Conservation (phyloP, 2,888 invertebrate species). For the Physocephala rufipes region DNA sequence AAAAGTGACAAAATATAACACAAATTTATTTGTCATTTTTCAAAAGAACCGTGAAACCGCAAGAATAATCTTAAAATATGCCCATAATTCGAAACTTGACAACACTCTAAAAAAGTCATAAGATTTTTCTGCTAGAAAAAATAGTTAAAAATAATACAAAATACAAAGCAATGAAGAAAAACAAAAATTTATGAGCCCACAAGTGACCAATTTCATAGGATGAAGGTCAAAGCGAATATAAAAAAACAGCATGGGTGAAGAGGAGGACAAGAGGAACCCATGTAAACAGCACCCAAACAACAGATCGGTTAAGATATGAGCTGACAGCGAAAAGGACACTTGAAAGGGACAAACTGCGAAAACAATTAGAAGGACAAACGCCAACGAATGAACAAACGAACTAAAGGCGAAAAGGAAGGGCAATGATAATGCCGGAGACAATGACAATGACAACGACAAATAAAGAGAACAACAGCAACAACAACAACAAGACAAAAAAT, state of each 20-base stretch:
- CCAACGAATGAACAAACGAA: constrained; percentile 2
- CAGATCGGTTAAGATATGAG: constrained; percentile 9
- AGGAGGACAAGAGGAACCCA: constrained; percentile 11
- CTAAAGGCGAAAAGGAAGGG: too few relatives aligned
- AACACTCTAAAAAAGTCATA: neutral
- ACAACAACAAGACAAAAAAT: neutral
- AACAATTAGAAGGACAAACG: constrained; percentile 28
- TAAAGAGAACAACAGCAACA: neutral
- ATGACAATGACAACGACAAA: neutral
- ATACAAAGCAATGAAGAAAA: neutral
- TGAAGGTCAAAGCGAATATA: constrained; percentile 4
- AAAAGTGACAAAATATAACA: constrained; percentile 22
- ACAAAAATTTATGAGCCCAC: constrained; percentile 19
- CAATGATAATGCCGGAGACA: neutral
- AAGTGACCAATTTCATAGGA: constrained; percentile 11
- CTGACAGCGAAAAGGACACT: constrained; percentile 36
- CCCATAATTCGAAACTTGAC: neutral
- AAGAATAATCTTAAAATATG: constrained; percentile 25
- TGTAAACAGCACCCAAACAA: constrained; percentile 29
- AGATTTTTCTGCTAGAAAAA: neutral
- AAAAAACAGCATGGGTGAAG: constrained; percentile 15
- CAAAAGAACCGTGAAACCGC: constrained; percentile 1
- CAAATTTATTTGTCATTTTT: constrained; percentile 15
- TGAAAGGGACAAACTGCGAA: constrained; percentile 33
- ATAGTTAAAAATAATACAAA: neutral